phyloP scores from a whole-genome alignment of 2,888 invertebrate genomes.

The Priocnemis perturbator region DNA sequence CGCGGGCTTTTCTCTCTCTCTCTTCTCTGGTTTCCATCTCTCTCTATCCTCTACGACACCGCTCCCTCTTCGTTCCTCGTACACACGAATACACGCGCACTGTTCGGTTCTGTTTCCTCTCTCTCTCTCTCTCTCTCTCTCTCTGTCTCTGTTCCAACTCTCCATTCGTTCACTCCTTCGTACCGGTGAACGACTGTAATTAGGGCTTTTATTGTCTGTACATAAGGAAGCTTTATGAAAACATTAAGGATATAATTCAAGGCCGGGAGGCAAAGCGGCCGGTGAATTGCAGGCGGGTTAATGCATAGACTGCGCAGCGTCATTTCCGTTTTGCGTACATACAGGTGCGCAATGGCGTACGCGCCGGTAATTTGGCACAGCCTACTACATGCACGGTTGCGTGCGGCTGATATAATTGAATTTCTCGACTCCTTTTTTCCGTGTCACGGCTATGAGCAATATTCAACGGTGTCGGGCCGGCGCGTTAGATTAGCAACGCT shows the following conservation, averaged over 20 bases:
- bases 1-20: slow-evolving; percentile 12
- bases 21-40: neutral
- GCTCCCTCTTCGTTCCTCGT: neutral
- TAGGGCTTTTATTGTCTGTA: slow-evolving; percentile 68
- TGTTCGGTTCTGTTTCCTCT: slow-evolving; percentile 17
- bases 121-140: slow-evolving; percentile 22
- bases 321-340: slow-evolving; percentile 62
- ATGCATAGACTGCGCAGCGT: slow-evolving; percentile 55
- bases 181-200: slow-evolving; percentile 60
- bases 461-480: slow-evolving; percentile 1
- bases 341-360: slow-evolving; percentile 9
- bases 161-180: neutral
- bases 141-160: slow-evolving; percentile 4
- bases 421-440: slow-evolving; percentile 26
- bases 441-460: slow-evolving; percentile 25
- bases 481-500: too few species aligned
- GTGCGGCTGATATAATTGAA: slow-evolving; percentile 27
- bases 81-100: neutral
- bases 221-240: slow-evolving; percentile 68
- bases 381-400: slow-evolving; percentile 10
- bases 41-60: neutral
- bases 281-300: slow-evolving; percentile 43
- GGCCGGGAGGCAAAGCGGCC: slow-evolving; percentile 47
- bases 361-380: slow-evolving; percentile 12
- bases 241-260: slow-evolving; percentile 70